Evolutionary conservation across 53 echinoderm and acorn worm genomes (phyloP), one percentile per base, ranked within the genome.

Genomic region (Paelopatides confundens): DNA sequence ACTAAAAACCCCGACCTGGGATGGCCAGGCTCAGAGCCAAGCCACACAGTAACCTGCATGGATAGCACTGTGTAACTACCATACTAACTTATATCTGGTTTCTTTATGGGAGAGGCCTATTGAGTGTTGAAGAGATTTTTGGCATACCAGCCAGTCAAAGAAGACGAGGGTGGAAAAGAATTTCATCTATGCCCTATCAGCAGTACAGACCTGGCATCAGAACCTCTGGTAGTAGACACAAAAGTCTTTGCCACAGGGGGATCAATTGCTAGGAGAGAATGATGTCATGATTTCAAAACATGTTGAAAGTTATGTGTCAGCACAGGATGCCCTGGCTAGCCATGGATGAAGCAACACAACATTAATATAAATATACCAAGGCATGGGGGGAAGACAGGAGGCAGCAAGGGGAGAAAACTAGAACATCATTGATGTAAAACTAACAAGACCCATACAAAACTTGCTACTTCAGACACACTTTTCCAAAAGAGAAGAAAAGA

Each of bases 131-230:
- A 27, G 74, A 71, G 35, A 67, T 38, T 43, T 74, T 74, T 74
- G 39, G 39, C 39, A 74, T 46, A 74, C 46, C 46, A n/a, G 13
- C 39, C 39, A 35, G 74, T 74, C 27, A 27, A 28, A 74, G 74
- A 43, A 74, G 37, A 74, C 4, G 74, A 74, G 24, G 74, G 74
- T 46, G 46, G 74, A 35, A 74, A 74, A 74, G 74, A 74, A 74
- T 74, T 74, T 74, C 74, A 74, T 74, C 74, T 74, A 74, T 74
- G 74, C 39, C 39, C 46, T 58, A 58, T 58, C 17, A 6, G 58
- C 58, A n/a, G 58, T 58, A 23, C n/a, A 18, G 58, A 18, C 58
- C 2, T 15, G 58, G 58, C 58, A 58, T 58, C n/a, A 23, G n/a
- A 23, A 58, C 21, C 21, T 70, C 34, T 35, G 17, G 39, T 40